phyloP scores from a whole-genome alignment of 2,113 vertebrate species.

The Ictalurus punctatus region DNA sequence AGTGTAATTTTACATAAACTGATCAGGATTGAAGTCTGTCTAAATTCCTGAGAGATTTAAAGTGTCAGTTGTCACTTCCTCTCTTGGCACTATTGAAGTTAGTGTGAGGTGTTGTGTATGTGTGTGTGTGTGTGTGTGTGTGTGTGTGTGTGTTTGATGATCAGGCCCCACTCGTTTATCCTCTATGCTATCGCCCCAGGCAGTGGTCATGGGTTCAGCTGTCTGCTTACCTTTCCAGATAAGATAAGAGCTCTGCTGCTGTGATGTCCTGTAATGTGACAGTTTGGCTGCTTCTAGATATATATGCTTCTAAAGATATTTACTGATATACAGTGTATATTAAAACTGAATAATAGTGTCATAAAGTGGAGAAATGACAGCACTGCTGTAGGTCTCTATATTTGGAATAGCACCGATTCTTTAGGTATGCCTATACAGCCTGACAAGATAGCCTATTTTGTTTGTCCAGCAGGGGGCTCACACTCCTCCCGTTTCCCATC shows the following conservation, averaged over 20 bases:
- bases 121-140: too few species aligned
- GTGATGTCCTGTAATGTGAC: conserved; percentile 24
- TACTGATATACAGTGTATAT: background rate
- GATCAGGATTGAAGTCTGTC: too few species aligned
- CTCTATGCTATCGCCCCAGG: background rate
- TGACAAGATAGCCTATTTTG: background rate
- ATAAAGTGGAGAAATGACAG: background rate
- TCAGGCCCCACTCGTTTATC: background rate
- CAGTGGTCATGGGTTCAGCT: conserved; percentile 15
- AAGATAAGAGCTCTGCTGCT: conserved; percentile 30
- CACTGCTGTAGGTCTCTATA: background rate
- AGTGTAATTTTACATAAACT: too few species aligned
- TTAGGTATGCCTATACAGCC: background rate
- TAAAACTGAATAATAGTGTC: background rate
- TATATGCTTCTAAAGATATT: background rate
- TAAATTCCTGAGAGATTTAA: too few species aligned
- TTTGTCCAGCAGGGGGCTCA: too few species aligned
- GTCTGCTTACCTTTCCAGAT: conserved; percentile 22
- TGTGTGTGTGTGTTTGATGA: background rate
- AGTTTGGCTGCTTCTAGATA: background rate
- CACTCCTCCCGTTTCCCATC: too few species aligned
- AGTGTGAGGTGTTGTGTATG: too few species aligned
- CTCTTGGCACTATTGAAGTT: too few species aligned
- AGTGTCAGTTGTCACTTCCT: too few species aligned
- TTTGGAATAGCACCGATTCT: background rate